These are phyloP conservation scores for Eurystomus glaucurus DNA, from an alignment of 2,797 vertebrate genomes.

Conservation along the genomic window DNA sequence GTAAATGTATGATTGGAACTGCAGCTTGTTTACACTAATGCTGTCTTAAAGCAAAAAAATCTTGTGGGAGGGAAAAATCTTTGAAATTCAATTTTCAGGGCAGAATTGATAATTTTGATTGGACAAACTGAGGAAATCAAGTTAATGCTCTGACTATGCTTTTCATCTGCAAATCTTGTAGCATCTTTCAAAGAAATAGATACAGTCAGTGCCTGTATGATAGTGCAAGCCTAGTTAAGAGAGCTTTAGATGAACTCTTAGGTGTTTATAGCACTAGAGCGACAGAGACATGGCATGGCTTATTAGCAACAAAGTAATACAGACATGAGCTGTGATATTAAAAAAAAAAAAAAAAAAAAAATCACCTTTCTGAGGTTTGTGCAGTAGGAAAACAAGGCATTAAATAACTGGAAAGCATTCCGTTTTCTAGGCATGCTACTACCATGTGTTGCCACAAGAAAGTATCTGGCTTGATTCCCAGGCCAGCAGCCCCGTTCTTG, in stretches of 20 bases:
- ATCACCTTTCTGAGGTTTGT: background rate
- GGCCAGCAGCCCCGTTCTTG: background rate
- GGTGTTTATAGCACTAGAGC: background rate
- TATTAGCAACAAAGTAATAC: background rate
- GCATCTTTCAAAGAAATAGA: background rate
- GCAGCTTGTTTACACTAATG: background rate
- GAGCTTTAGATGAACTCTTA: background rate
- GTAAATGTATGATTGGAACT: background rate
- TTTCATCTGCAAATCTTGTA: background rate
- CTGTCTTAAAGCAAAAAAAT: background rate
- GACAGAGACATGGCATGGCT: background rate
- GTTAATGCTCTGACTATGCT: background rate
- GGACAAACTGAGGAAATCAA: background rate
- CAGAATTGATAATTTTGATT: background rate
- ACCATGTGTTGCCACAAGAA: background rate
- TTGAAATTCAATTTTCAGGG: background rate
- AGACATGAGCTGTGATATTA: background rate
- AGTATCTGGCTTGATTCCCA: background rate
- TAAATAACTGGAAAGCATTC: background rate
- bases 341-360: background rate
- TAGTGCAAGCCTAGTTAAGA: background rate
- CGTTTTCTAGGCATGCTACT: background rate
- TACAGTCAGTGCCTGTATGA: background rate
- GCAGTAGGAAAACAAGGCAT: background rate
- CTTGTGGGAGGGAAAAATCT: background rate